Base-by-base conservation (phyloP, 2,888 invertebrate species). In the Lycia hirtaria region DNA sequence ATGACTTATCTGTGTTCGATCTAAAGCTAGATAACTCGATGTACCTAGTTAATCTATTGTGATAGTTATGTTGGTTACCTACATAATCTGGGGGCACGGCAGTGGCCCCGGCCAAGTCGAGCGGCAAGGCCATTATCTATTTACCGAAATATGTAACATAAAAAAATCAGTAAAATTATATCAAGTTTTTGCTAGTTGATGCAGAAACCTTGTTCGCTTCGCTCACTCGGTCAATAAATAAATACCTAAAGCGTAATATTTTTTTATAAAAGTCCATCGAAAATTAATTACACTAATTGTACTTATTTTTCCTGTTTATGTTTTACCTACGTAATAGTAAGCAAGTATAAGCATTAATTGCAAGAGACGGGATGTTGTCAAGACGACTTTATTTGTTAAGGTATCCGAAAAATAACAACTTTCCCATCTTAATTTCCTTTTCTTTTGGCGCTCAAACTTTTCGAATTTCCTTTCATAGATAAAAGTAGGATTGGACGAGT, bases 41-140 rank as follows among this genome's bases (percentile, higher is more conserved):
- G 20, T 45, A 24, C 57, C 51, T 64, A 26, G 44, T 62, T 64
- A 57, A 67, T 69, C 65, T 59, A 59, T 64, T 62, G 56, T 57
- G 53, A 66, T 67, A n/a, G n/a, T n/a, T n/a, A n/a, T n/a, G n/a
- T n/a, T n/a, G n/a, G n/a, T n/a, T n/a, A n/a, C n/a, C n/a, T n/a
- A n/a, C n/a, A n/a, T n/a, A n/a, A n/a, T n/a, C n/a, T n/a, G n/a
- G n/a, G n/a, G n/a, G n/a, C n/a, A n/a, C n/a, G n/a, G n/a, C n/a
- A n/a, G n/a, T n/a, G n/a, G n/a, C n/a, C n/a, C n/a, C n/a, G n/a
- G n/a, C n/a, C n/a, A n/a, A n/a, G n/a, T n/a, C n/a, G n/a, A n/a
- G n/a, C n/a, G n/a, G n/a, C n/a, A n/a, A n/a, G n/a, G n/a, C n/a
- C n/a, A n/a, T n/a, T n/a, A n/a, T n/a, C n/a, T n/a, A n/a, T n/a